These are phyloP conservation scores for Cryptocheilus praepositus DNA, from an alignment of 2,888 invertebrate genomes.

Conservation along the genomic window DNA sequence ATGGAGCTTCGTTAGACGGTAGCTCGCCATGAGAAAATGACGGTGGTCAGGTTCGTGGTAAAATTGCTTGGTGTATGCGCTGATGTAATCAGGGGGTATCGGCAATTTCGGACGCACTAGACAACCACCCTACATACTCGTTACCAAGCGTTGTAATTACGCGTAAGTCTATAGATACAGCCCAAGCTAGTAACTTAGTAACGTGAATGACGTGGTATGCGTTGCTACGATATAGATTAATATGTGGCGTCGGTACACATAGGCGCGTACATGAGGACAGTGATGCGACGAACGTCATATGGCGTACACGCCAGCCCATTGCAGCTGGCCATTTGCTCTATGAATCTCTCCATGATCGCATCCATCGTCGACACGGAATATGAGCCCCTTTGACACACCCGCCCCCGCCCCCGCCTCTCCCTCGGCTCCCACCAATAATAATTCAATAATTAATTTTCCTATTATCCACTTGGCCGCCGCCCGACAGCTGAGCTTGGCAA, in stretches of 20 bases:
- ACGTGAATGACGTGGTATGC: constrained; percentile 42
- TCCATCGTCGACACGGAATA: too few species aligned
- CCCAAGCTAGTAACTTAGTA: constrained; percentile 54
- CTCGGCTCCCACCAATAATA: too few species aligned
- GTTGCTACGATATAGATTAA: constrained; percentile 43
- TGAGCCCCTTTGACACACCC: too few species aligned
- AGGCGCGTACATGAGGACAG: neutral
- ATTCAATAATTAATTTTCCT: constrained; percentile 9
- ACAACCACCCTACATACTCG: constrained; percentile 35
- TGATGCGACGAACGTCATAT: too few species aligned
- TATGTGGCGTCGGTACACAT: constrained; percentile 28
- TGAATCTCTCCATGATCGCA: too few species aligned
- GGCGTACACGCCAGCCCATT: too few species aligned
- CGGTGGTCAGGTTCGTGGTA: too few species aligned
- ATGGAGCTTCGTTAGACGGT: too few species aligned
- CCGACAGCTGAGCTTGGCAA: neutral
- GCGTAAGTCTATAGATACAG: constrained; percentile 58
- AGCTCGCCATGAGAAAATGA: too few species aligned
- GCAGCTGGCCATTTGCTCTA: too few species aligned
- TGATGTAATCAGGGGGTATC: constrained; percentile 28
- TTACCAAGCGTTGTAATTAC: constrained; percentile 61
- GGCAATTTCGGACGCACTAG: constrained; percentile 42
- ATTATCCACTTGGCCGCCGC: neutral
- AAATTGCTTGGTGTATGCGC: neutral
- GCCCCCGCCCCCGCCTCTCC: too few species aligned